These are phyloP conservation scores for Galeopsomyia nigrocyanea DNA, from an alignment of 2,888 invertebrate genomes.

Conservation along the genomic window DNA sequence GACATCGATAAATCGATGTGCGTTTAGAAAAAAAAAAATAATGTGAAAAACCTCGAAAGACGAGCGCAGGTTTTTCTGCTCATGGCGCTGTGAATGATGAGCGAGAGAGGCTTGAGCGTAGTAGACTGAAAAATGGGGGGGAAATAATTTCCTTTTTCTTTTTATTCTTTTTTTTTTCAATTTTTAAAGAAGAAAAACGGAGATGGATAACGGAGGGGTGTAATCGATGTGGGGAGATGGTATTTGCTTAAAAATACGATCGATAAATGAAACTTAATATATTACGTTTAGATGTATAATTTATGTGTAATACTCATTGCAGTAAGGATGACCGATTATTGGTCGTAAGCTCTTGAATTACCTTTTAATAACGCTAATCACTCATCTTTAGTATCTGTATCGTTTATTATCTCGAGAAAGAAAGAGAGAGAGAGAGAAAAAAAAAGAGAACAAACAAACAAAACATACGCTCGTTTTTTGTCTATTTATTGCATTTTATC, in stretches of 20 bases:
- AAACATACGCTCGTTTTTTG: slow-evolving; percentile 28
- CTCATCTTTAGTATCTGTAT: slow-evolving; percentile 35
- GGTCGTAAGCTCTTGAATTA: slow-evolving; percentile 34
- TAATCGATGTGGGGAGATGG: slow-evolving; percentile 11
- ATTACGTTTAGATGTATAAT: slow-evolving; percentile 46
- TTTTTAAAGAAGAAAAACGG: slow-evolving; percentile 9
- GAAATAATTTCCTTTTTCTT: not conserved
- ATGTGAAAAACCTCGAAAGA: not conserved
- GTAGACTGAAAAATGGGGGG: slow-evolving; percentile 13
- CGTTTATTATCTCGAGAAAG: slow-evolving; percentile 11
- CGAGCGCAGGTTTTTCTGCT: slow-evolving; percentile 29
- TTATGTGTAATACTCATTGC: slow-evolving; percentile 44
- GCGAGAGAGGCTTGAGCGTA: slow-evolving; percentile 38
- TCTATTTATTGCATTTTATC: slow-evolving; percentile 46
- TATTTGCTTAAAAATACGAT: slow-evolving; percentile 34
- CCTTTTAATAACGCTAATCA: slow-evolving; percentile 40
- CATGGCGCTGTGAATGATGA: slow-evolving; percentile 48
- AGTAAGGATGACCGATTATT: slow-evolving; percentile 23
- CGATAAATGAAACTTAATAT: slow-evolving; percentile 33
- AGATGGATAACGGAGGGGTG: slow-evolving; percentile 1
- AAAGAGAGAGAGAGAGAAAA: too few species aligned
- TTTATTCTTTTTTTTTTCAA: too few species aligned
- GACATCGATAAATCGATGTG: too few species aligned
- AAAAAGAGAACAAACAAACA: slow-evolving; percentile 7
- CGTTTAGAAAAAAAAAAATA: slow-evolving; percentile 2